Evolutionary conservation across 2,888 invertebrate species (phyloP), one percentile per base, ranked within the genome.

Genomic region (Nymphalis polychloros): DNA sequence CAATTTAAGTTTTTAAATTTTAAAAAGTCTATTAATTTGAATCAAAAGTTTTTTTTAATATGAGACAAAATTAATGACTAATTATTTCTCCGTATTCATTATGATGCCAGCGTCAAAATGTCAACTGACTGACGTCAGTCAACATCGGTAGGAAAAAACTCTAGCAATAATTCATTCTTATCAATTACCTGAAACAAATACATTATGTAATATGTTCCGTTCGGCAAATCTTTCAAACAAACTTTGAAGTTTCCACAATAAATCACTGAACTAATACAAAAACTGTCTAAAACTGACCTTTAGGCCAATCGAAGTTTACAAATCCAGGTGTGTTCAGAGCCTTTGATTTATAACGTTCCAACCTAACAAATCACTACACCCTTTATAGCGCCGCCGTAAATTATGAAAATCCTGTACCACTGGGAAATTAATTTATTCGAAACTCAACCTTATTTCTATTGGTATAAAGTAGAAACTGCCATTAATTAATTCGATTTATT

Each of bases 181-280:
- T 13, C 41, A 41, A 41, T 41, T 41, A 41, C 41, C 4, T 41
- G 1, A 13, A 41, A 41, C 13, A 4, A 41, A 13, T 55, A 17
- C 27, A 10, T 20, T 16, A 7, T 8, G 31, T 8, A 55, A 55
- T 35, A 35, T 8, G 31, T n/a, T 16, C 57, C 55, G 35, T 52
- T n/a, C 59, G 49, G 47, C 50, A 57, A 64, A 63, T 55, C 68
- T 64, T 59, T 48, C 64, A 64, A 64, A 60, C 52, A 23, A 64
- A 64, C 47, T 67, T 49, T 20, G 35, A 31, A 46, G 55, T 31
- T 41, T 41, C 35, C 10, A 47, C 55, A 63, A 74, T 75, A 75
- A 74, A 74, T 75, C 75, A 74, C 69, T 55, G 27, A 74, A 75
- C 74, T 74, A 74, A 75, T 75, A 75, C 74, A 75, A 75, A 74